phyloP scores from a whole-genome alignment of 35 echinoderm and acorn worm genomes.

The Ptychodera flava region DNA sequence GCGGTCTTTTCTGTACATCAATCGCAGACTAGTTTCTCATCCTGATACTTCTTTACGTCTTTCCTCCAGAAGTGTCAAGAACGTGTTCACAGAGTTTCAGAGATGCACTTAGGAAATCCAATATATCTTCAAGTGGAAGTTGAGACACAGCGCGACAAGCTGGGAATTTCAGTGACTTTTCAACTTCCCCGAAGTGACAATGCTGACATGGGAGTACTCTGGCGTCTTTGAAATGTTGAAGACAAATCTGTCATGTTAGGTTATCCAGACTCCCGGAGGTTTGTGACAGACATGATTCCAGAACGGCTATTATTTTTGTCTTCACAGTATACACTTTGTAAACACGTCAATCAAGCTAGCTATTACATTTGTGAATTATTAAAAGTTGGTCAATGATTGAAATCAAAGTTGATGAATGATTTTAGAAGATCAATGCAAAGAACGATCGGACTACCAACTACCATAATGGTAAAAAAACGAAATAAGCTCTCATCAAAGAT shows the following conservation, averaged over 20 bases:
- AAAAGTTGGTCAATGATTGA: too few species aligned
- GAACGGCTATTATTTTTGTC: too few species aligned
- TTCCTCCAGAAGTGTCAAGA: neutral
- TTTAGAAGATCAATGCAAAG: too few species aligned
- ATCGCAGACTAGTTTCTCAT: neutral
- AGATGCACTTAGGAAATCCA: neutral
- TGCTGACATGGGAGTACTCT: neutral
- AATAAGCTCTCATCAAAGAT: too few species aligned
- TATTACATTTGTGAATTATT: too few species aligned
- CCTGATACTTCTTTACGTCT: neutral
- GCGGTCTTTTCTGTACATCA: neutral
- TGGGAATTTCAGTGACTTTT: neutral
- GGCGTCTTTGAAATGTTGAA: neutral
- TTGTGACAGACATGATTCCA: too few species aligned
- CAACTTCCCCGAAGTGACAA: neutral
- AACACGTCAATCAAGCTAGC: too few species aligned
- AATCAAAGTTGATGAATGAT: too few species aligned
- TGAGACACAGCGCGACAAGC: neutral
- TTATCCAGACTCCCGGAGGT: too few species aligned
- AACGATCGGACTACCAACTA: too few species aligned
- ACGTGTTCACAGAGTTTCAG: neutral
- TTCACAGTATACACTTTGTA: too few species aligned
- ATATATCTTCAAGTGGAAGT: neutral
- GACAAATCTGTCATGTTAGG: neutral
- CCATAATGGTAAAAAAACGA: too few species aligned